Evolutionary conservation across 1,140 invertebrate genomes (phyloP), one percentile per base, ranked within the genome.

Genomic region (Zophobas morio): DNA sequence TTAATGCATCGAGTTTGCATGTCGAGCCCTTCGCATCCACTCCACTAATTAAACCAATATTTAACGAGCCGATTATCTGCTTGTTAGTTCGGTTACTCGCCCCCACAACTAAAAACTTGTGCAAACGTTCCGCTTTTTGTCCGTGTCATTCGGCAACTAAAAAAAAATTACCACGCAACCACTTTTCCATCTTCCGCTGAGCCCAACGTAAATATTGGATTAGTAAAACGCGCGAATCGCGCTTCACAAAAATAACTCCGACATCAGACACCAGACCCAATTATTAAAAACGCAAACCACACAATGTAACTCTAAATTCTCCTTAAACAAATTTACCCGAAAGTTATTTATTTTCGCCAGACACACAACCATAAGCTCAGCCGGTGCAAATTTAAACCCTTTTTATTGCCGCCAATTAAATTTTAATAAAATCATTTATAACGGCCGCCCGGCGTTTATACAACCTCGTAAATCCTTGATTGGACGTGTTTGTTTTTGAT

Each of bases 321-420:
- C 42, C 60, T 33, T 42, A 40, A 40, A 66, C 39, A 42, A 42
- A 40, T 36, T 36, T 66, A 66, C 40, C 32, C 33, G 20, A 66
- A 66, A 66, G n/a, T 8, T 46, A 46, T 46, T 46, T 8, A 8
- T 46, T 46, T 51, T 20, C 20, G 20, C 20, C 20, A 20, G 20
- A 20, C 20, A 20, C 20, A 20, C 20, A 20, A 20, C 20, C 20
- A 20, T 20, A 20, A 51, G 49, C 60, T 37, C 39, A 40, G 20
- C 37, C 54, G 32, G 20, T 57, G 60, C 60, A 35, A 35, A 35
- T 60, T 60, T 60, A 60, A 60, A 60, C 56, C 35, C 56, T 57
- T 63, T 63, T 63, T 63, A 63, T 63, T 63, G 37, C 57, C 20
- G 42, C 37, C 60, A 66, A 66, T 66, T 66, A 66, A 66, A 66